A percentile compares a stretch with the other conserved stretches of the same genome.
Conservation (phyloP, 2,888 invertebrate species). For the Campoletis raptor region DNA sequence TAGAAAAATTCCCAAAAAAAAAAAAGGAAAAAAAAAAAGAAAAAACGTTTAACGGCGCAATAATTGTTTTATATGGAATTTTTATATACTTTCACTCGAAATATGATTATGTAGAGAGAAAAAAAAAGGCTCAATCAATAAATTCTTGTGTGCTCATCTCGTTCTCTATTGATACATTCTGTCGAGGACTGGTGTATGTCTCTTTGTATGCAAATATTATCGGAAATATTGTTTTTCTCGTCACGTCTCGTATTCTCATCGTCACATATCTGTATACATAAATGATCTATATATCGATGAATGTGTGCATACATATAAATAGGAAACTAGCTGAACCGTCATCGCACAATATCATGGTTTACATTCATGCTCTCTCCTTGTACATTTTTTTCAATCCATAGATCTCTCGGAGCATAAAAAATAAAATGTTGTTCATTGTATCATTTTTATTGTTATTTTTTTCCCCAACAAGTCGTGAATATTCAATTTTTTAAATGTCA, state of each 20-base stretch:
- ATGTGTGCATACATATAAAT: not conserved
- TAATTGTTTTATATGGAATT: not conserved
- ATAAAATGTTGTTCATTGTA: not conserved
- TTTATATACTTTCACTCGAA: not conserved
- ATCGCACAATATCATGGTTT: conserved; percentile 37
- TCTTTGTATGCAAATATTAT: conserved; percentile 59
- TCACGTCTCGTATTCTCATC: conserved; percentile 47
- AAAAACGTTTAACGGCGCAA: not conserved
- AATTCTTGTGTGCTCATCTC: conserved; percentile 35
- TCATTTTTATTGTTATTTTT: conserved; percentile 18
- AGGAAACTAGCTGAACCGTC: conserved; percentile 6
- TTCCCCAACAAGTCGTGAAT: not conserved
- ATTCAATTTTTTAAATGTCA: not conserved
- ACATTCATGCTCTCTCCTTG: conserved; percentile 25
- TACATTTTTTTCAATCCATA: not conserved
- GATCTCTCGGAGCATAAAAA: not conserved
- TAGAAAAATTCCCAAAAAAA: not conserved
- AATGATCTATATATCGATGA: not conserved
- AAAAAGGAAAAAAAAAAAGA: not conserved
- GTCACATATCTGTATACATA: not conserved
- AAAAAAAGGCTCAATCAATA: conserved; percentile 23
- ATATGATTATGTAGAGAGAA: not conserved
- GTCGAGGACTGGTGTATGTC: conserved; percentile 17
- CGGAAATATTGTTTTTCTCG: conserved; percentile 62
- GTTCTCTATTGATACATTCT: conserved; percentile 41